A percentile compares a stretch with the other conserved stretches of the same genome.
These are phyloP conservation scores for Adelosebastes latens DNA, from an alignment of 2,797 vertebrate genomes.

Conservation along the genomic window DNA sequence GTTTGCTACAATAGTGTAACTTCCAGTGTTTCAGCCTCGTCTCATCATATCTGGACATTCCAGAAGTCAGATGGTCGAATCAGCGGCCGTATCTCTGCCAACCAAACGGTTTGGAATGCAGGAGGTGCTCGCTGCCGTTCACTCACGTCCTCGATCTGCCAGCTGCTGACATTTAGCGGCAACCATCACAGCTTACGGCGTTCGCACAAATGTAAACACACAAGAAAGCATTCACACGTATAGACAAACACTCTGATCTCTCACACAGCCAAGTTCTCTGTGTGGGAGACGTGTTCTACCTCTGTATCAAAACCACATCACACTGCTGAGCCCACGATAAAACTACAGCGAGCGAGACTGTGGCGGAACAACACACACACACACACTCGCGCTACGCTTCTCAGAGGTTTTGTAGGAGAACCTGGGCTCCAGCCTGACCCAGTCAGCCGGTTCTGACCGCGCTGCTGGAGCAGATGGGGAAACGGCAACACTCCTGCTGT, in stretches of 20 bases:
- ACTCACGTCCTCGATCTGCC: conserved; percentile 5
- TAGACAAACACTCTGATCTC: conserved; percentile 23
- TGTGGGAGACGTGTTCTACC: conserved; percentile 22
- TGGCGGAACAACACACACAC: conserved; percentile 9
- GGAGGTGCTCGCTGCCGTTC: conserved; percentile 11
- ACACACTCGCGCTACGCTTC: conserved; percentile 12
- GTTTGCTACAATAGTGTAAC: neutral
- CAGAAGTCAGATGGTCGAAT: conserved; percentile 6
- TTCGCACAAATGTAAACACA: conserved; percentile 46
- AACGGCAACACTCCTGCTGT: conserved; percentile 22
- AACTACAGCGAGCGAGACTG: conserved; percentile 12
- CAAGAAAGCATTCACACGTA: conserved; percentile 29
- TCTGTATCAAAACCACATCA: conserved; percentile 36
- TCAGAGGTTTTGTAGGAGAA: conserved; percentile 49
- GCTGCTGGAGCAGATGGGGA: conserved; percentile 29
- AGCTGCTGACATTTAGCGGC: conserved; percentile 57
- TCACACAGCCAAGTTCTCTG: neutral
- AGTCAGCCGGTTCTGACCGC: conserved; percentile 45
- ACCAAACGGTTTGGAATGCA: conserved; percentile 31
- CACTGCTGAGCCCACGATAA: neutral
- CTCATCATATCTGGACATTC: conserved; percentile 19
- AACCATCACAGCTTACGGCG: conserved; percentile 42
- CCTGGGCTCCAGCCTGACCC: conserved; percentile 61
- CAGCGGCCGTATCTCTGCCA: conserved; percentile 20
- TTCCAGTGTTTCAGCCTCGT: neutral